Conservation (phyloP, 2,113 vertebrate species). For the Limnothrissa miodon region DNA sequence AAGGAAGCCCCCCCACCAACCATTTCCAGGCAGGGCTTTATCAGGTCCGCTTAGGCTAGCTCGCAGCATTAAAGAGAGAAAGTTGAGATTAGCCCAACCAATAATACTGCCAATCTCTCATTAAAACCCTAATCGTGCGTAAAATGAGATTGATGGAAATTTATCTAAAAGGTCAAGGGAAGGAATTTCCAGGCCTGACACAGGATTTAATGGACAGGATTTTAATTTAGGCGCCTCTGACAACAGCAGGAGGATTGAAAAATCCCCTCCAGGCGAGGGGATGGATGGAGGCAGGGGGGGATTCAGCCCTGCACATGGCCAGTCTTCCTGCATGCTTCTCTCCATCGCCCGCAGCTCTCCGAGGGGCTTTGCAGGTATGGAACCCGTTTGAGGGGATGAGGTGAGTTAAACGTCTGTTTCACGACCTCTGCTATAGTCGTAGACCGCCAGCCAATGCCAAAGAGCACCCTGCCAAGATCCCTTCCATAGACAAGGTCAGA, state of each 20-base stretch:
- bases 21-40: slow-evolving; percentile 47
- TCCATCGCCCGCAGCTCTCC: slow-evolving; percentile 3
- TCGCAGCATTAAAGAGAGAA: slow-evolving; percentile 57
- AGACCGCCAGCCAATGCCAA: slow-evolving; percentile 39
- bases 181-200: slow-evolving; percentile 83
- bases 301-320: slow-evolving; percentile 11
- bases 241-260: slow-evolving; percentile 67
- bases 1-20: not conserved
- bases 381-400: not conserved
- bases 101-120: slow-evolving; percentile 87
- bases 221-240: slow-evolving; percentile 89
- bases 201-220: slow-evolving; percentile 89
- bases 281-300: slow-evolving; percentile 45
- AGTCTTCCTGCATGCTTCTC: not conserved
- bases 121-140: slow-evolving; percentile 96
- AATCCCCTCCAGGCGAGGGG: slow-evolving; percentile 75
- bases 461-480: slow-evolving; percentile 48
- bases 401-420: slow-evolving; percentile 26
- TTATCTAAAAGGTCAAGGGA: slow-evolving; percentile 87
- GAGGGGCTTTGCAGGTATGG: slow-evolving; percentile 6
- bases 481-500: slow-evolving; percentile 34
- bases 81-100: slow-evolving; percentile 83
- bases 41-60: slow-evolving; percentile 54
- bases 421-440: slow-evolving; percentile 44
- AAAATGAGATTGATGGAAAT: slow-evolving; percentile 95